Evolutionary conservation across 1,140 invertebrate genomes (phyloP), one percentile per base, ranked within the genome.

Genomic region (Anastrepha obliqua): DNA sequence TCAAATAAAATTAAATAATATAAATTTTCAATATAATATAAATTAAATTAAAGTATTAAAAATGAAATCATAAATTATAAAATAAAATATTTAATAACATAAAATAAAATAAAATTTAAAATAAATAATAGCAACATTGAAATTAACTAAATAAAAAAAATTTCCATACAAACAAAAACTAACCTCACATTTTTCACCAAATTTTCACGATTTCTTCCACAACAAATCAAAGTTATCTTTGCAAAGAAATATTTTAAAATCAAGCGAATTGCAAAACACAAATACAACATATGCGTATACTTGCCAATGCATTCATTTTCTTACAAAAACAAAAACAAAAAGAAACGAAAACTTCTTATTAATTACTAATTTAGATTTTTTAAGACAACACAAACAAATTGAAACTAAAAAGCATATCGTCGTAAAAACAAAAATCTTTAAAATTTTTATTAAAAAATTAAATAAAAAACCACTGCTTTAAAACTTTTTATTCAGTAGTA

Each of bases 371-470:
- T 70, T 1, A 70, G 20, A 44, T 74, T 86, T 89, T 88, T 86
- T 88, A 70, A 90, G 87, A 86, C 81, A 67, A 89, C 85, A 89
- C 85, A 13, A 87, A 74, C 67, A 87, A 88, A 87, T 55, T 60
- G 81, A 74, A 85, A 74, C 58, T 87, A 87, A 62, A 51, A 88
- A 89, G 62, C 60, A 67, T 67, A 87, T 42, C 58, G 42, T 39
- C 87, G 87, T 81, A 17, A 88, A 87, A 67, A 88, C 6, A 47
- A 87, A 29, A 39, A 87, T 87, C 20, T 29, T 29, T 47, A 64
- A 47, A 51, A 78, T 51, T 78, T 78, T 55, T 17, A 81, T 20
- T 55, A 81, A n/a, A 74, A 81, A 44, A 44, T 1, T 62, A 74
- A 47, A 74, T 74, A 15, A 15, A 74, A 74, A 70, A n/a, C 15